These are phyloP conservation scores for Gavia stellata DNA, from an alignment of 2,113 vertebrate genomes.

Conservation along the genomic window DNA sequence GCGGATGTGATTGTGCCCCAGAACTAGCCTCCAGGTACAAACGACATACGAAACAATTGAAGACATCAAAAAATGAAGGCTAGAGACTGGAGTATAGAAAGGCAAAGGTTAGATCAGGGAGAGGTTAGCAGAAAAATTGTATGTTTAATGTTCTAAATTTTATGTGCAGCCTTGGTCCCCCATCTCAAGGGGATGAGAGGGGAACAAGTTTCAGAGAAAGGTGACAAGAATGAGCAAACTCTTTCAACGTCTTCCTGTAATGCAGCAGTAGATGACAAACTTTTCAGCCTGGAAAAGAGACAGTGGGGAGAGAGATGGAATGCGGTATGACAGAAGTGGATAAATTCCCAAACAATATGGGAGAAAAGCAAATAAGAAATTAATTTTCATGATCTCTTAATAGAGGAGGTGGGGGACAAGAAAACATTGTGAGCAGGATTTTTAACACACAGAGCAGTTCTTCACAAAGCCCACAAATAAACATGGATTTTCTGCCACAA, in stretches of 20 bases:
- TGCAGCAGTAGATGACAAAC: background rate
- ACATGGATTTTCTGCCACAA: background rate
- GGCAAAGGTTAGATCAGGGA: background rate
- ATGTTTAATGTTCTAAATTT: background rate
- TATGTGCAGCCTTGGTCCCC: background rate
- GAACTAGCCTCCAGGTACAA: background rate
- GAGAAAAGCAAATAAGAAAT: background rate
- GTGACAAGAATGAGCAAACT: background rate
- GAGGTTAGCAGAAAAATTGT: background rate
- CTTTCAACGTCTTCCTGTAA: background rate
- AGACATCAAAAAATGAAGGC: background rate
- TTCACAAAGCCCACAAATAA: background rate
- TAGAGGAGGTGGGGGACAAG: background rate
- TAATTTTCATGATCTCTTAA: background rate
- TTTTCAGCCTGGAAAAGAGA: background rate
- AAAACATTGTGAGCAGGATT: background rate
- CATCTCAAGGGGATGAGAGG: background rate
- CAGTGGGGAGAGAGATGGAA: background rate
- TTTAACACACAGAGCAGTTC: background rate
- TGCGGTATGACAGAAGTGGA: rapidly evolving
- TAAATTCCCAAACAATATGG: rapidly evolving
- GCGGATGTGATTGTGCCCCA: background rate
- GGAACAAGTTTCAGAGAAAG: background rate
- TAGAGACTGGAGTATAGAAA: background rate
- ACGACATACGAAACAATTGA: background rate